Evolutionary conservation across 2,888 invertebrate species (phyloP), one percentile per base, ranked within the genome.

Genomic region (Euphydryas editha): DNA sequence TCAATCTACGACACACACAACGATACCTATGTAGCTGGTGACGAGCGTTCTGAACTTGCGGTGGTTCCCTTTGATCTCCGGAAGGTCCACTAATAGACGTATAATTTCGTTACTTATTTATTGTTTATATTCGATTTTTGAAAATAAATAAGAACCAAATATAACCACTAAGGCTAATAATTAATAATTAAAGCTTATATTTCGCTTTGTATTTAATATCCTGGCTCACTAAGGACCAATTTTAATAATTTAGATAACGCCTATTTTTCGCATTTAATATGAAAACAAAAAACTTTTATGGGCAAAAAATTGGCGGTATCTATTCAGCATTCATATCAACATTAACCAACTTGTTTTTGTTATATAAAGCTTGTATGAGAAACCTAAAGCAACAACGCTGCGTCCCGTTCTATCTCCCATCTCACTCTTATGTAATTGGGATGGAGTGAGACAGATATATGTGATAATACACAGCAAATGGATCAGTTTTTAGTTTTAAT

Each of bases 41-140:
- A 99, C 99, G 95, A 99, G 96, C 93, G 98, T 99, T 95, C 99
- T 96, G 97, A 99, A 99, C 96, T 99, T 99, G 95, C 98, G 97
- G 95, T 98, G 98, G 93, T 98, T 98, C 93, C 98, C 98, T 94
- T 98, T 98, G 94, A 98, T 97, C 95, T 98, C 98, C 93, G 98
- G 98, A 94, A 98, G 96, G 96, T 99, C 98, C 97, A 98, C 99
- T 99, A 81, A 79, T 78, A 76, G 79, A 78, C 74, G n/a, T n/a
- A n/a, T n/a, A 78, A 73, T 71, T 70, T 69, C 69, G 58, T 64
- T 59, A 51, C 8, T 21, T 51, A 20, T 37, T 18, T 61, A 24
- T 62, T 47, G 30, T 30, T 24, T 24, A 4, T 4, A 36, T 36
- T n/a, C 20, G 55, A 13, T 42, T 15, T 15, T 37, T 37, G 37